These are phyloP conservation scores for Chloroclysta siterata DNA, from an alignment of 2,888 invertebrate species.

Conservation along the genomic window DNA sequence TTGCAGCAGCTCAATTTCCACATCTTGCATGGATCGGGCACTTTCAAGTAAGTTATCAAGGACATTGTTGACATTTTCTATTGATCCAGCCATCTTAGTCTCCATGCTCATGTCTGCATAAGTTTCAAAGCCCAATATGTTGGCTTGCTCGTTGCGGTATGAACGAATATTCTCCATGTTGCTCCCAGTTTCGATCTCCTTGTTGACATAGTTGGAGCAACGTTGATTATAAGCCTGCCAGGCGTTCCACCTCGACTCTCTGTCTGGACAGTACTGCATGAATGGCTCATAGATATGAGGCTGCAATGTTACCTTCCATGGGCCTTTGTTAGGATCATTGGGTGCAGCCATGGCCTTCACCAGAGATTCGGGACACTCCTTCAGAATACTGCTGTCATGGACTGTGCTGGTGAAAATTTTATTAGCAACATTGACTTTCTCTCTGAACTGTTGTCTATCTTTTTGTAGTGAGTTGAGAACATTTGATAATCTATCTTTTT, in stretches of 20 bases:
- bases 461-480: conserved; percentile 82
- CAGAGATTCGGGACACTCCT: conserved; percentile 90
- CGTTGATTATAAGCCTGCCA: conserved; percentile 92
- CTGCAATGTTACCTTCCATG: conserved; percentile 93
- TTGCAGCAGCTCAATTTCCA: conserved; percentile 89
- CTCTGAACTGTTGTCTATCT: conserved; percentile 86
- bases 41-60: conserved; percentile 87
- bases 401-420: conserved; percentile 88
- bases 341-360: conserved; percentile 88
- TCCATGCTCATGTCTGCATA: conserved; percentile 96
- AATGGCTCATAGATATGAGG: conserved; percentile 90
- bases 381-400: conserved; percentile 86
- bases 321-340: conserved; percentile 87
- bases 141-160: conserved; percentile 88
- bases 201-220: conserved; percentile 87
- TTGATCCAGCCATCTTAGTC: conserved; percentile 95
- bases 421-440: conserved; percentile 87
- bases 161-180: conserved; percentile 91
- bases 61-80: conserved; percentile 89
- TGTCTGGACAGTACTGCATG: conserved; percentile 93
- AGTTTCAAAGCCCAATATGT: conserved; percentile 90
- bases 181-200: conserved; percentile 88
- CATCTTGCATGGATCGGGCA: conserved; percentile 90
- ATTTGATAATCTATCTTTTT: conserved; percentile 72
- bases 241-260: conserved; percentile 91